Conservation (phyloP, 2,113 vertebrate species). For the Zootoca vivipara region DNA sequence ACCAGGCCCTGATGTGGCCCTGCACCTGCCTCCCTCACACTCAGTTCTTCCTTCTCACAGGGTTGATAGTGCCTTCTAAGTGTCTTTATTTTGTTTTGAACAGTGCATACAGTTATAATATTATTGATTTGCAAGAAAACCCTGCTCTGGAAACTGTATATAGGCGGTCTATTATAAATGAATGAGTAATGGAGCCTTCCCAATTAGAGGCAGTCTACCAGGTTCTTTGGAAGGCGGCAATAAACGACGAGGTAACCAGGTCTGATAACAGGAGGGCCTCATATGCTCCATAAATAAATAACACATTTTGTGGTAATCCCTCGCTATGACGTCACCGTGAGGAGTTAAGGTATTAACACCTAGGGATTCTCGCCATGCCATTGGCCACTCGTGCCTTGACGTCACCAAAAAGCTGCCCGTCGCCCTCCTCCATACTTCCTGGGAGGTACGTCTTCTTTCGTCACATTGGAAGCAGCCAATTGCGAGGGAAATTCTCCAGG, state of each 20-base stretch:
- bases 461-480: not conserved
- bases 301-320: not conserved
- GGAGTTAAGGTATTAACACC: too few species aligned
- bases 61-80: too few species aligned
- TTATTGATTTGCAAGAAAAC: not conserved
- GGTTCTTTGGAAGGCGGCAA: not conserved
- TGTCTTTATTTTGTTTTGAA: not conserved
- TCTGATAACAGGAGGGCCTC: not conserved
- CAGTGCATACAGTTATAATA: not conserved
- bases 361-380: not conserved
- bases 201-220: not conserved
- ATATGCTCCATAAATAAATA: too few species aligned
- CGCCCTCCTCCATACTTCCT: not conserved
- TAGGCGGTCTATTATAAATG: too few species aligned
- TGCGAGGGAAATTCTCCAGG: not conserved
- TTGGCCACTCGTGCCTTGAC: not conserved
- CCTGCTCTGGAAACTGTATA: too few species aligned
- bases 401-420: not conserved
- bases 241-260: not conserved
- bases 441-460: too few species aligned
- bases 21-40: too few species aligned
- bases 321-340: not conserved
- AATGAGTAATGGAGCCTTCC: not conserved
- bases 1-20: too few species aligned
- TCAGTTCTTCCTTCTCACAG: too few species aligned